Base-by-base conservation (phyloP, 1,140 invertebrate genomes). In the Orius insidiosus region DNA sequence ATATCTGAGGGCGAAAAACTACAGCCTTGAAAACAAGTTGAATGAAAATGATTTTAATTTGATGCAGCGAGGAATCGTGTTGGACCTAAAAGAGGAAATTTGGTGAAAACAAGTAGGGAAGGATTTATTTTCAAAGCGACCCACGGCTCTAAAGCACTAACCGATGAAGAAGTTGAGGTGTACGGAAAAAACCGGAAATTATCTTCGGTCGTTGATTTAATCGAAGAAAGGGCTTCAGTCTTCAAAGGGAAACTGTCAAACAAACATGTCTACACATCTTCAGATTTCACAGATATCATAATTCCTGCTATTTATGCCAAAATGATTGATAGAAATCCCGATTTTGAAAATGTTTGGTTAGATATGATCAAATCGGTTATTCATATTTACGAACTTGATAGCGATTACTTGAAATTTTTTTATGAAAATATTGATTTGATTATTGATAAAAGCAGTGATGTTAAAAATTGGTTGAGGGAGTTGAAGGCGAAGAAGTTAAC, bases 261-360 rank as follows among this genome's bases (percentile, higher is more conserved):
- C 0, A 52, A 66, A 42, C 64, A 73, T 57, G 71, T 81, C 55
- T n/a, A n/a, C n/a, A n/a, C n/a, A n/a, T n/a, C n/a, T n/a, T n/a
- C n/a, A n/a, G n/a, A n/a, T n/a, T n/a, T 78, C 56, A 85, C 84
- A 61, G 81, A 85, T 58, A 72, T 76, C 54, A 69, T 76, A 1
- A 62, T 68, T 9, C 65, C 70, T 9, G 51, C 84, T 10, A 64
- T 71, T 3, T 81, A 78, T 62, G 79, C 78, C 1, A 68, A 74
- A 56, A 65, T 71, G 10, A 69, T 86, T 24, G 80, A 86, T 58
- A 60, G 68, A 1, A 52, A 78, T 7, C 56, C 67, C 54, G 60
- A 63, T 45, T 65, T 56, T 16, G 78, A 80, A 51, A 59, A 65
- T 14, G 67, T 83, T 14, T 84, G 76, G 74, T 63, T 67, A 3